phyloP scores from a whole-genome alignment of 2,888 invertebrate genomes.

The Spodoptera picta region DNA sequence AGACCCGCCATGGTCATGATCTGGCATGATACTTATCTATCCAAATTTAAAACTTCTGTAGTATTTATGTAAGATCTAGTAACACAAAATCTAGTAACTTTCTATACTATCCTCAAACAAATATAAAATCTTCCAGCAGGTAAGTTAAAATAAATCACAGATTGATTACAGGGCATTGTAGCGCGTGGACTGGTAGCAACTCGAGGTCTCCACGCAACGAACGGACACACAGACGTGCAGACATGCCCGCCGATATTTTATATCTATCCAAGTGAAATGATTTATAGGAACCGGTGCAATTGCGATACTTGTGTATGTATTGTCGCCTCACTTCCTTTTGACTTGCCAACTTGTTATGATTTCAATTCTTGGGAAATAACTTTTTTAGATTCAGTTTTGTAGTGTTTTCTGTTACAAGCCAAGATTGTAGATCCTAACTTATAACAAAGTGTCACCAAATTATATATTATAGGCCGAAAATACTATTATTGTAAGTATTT shows the following conservation, averaged over 20 bases:
- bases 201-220: constrained; percentile 45
- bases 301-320: constrained; percentile 74
- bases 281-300: constrained; percentile 78
- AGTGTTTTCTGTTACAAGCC: not conserved
- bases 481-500: too few species aligned
- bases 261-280: constrained; percentile 74
- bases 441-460: too few species aligned
- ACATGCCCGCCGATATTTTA: constrained; percentile 64
- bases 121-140: constrained; percentile 2
- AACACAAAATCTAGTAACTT: too few species aligned
- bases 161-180: constrained; percentile 76
- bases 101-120: not conserved
- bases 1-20: too few species aligned
- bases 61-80: too few species aligned
- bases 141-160: constrained; percentile 59
- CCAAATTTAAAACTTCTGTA: too few species aligned
- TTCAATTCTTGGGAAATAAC: constrained; percentile 47
- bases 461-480: too few species aligned
- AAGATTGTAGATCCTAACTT: too few species aligned
- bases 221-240: constrained; percentile 36
- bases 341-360: constrained; percentile 50
- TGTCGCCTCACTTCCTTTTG: constrained; percentile 55
- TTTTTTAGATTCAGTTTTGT: constrained; percentile 19
- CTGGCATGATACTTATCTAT: too few species aligned
- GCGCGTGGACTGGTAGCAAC: constrained; percentile 58